Conservation (phyloP, 2,113 vertebrate species). For the Cisticola juncidis region DNA sequence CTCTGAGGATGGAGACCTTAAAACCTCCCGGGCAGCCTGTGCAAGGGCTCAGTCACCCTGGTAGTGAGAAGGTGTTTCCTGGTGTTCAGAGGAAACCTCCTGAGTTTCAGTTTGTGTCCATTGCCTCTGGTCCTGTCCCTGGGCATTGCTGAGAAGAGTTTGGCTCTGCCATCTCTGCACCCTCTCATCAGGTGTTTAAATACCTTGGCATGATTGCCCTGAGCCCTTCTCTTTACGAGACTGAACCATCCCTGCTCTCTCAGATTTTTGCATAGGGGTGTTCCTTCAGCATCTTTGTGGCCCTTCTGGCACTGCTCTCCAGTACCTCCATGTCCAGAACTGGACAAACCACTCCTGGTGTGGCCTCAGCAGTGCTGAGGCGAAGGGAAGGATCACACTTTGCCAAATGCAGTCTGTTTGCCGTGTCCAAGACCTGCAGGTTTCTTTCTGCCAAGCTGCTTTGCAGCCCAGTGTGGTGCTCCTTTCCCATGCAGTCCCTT, state of each 20-base stretch:
- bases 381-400: background rate
- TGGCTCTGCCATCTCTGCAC: background rate
- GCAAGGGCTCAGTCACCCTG: background rate
- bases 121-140: background rate
- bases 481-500: fast-evolving
- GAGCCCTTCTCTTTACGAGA: background rate
- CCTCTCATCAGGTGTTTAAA: background rate
- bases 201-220: background rate
- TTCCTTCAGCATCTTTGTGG: background rate
- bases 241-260: too few species aligned
- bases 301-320: fast-evolving
- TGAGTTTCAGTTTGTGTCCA: too few species aligned
- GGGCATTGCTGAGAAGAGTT: background rate
- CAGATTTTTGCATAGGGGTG: background rate
- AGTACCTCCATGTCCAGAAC: background rate
- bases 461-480: background rate
- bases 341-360: background rate
- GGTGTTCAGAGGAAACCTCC: background rate
- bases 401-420: background rate
- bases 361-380: too few species aligned
- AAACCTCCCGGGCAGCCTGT: background rate
- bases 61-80: background rate
- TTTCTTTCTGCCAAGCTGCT: background rate
- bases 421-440: background rate
- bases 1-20: background rate